These are phyloP conservation scores for Empis stercorea DNA, from an alignment of 2,888 invertebrate species.

Conservation along the genomic window DNA sequence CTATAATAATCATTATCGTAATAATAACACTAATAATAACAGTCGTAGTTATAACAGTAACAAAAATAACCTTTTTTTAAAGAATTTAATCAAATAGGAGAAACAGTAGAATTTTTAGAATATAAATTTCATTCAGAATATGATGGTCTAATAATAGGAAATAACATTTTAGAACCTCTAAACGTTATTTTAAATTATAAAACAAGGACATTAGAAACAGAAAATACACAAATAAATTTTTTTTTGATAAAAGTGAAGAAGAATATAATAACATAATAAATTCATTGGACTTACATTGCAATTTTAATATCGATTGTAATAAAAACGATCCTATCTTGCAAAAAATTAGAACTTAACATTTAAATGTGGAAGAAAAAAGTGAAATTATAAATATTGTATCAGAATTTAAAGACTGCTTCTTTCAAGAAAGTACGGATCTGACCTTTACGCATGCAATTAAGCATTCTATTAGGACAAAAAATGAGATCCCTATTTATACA, in stretches of 20 bases:
- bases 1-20: too few species aligned
- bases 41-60: too few species aligned
- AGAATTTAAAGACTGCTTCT: background rate
- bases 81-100: background rate
- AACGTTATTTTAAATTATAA: background rate
- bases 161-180: background rate
- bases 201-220: background rate
- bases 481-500: slow-evolving; percentile 4
- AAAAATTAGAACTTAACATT: slow-evolving; percentile 1
- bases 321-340: background rate
- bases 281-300: too few species aligned
- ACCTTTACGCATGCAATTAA: slow-evolving; percentile 3
- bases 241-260: too few species aligned
- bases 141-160: slow-evolving; percentile 1
- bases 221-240: background rate
- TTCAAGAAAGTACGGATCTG: background rate
- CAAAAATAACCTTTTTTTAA: background rate
- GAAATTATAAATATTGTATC: background rate
- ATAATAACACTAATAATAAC: too few species aligned
- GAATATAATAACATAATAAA: too few species aligned
- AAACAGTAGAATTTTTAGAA: slow-evolving; percentile 1
- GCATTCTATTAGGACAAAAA: slow-evolving; percentile 1
- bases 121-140: background rate
- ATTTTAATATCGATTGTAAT: too few species aligned
- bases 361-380: background rate